Evolutionary conservation across 2,888 invertebrate species (phyloP), one percentile per base, ranked within the genome.

Genomic region (Anodontia alba): DNA sequence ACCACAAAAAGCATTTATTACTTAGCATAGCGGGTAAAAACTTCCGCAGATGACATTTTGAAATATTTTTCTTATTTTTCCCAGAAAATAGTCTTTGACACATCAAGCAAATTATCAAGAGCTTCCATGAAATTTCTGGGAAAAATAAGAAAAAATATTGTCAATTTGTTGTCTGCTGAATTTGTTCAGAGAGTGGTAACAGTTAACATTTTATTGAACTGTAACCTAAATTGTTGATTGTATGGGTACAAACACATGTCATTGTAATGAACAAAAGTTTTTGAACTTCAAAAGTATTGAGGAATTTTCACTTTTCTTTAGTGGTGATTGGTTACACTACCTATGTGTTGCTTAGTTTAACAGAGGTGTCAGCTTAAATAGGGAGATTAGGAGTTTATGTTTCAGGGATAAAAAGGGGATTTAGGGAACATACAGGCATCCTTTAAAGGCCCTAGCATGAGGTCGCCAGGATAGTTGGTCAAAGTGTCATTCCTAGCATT

Each of bases 311-410:
- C 62, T 62, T 62, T 62, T 62, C 31, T 62, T 33, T 62, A 17
- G 5, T 8, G 12, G 15, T 62, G 62, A 62, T 62, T 62, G 29
- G 62, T 33, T 33, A 62, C 62, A 33, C 23, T 62, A 62, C 33
- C 62, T 70, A 78, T 69, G 66, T 62, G 78, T 78, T 78, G 78
- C 78, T 38, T 38, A 29, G 70, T 33, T 57, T 43, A 43, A 31
- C 12, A 29, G 31, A 36, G 29, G 54, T 62, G 69, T 74, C 46
- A 62, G 26, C 36, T 31, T 57, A 70, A 78, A 70, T 46, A 29
- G 62, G 51, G 51, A 70, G 78, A 78, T 78, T 78, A 78, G 33
- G 33, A 33, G 62, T 33, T 62, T 33, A 62, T 33, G 29, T 62
- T 17, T 17, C 62, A 33, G 23, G 62, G 7, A 62, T 62, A 62